Evolutionary conservation across 2,797 vertebrate genomes (phyloP).

Genomic region (Eulemur albifrons): DNA sequence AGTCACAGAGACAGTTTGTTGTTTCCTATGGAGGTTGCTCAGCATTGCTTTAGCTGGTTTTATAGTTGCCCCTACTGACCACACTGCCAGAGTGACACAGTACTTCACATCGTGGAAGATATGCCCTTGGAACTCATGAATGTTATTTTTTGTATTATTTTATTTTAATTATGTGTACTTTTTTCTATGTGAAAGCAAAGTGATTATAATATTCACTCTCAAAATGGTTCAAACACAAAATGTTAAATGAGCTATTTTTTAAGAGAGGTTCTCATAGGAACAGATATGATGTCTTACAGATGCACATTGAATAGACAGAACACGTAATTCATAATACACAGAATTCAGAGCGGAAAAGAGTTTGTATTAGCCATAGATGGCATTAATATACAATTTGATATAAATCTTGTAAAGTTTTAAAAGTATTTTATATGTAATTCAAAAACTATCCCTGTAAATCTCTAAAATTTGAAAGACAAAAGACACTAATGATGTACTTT

Average conservation of each 20-base stretch:
- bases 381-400: neutral
- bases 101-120: neutral
- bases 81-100: neutral
- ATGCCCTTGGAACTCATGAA: neutral
- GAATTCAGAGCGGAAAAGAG: neutral
- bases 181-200: neutral
- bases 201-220: neutral
- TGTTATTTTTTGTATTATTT: neutral
- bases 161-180: neutral
- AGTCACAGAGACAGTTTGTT: neutral
- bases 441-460: neutral
- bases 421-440: neutral
- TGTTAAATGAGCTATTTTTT: neutral
- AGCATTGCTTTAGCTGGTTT: neutral
- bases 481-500: neutral
- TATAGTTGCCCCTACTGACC: neutral
- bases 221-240: constrained; percentile 17
- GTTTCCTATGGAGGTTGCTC: neutral
- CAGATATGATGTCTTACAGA: neutral
- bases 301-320: neutral
- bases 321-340: neutral
- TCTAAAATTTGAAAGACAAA: neutral
- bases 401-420: neutral
- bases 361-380: neutral
- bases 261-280: neutral